These are phyloP conservation scores for Thermophis baileyi DNA, from an alignment of 2,113 vertebrate genomes.

Conservation along the genomic window DNA sequence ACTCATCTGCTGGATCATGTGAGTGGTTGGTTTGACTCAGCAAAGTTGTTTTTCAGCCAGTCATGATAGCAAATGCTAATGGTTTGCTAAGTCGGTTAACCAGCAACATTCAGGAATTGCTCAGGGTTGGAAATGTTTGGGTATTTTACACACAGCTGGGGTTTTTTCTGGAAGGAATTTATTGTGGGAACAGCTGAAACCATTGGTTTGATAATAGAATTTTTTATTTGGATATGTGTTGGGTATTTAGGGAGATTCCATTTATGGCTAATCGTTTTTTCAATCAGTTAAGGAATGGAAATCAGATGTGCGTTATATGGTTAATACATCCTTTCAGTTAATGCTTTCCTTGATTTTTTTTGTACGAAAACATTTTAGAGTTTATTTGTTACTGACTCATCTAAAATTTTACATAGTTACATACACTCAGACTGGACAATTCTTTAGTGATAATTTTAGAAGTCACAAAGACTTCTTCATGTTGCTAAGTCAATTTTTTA, in stretches of 20 bases:
- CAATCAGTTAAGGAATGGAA: neutral
- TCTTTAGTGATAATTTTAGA: neutral
- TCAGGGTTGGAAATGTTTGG: slow-evolving; percentile 3
- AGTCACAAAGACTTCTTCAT: neutral
- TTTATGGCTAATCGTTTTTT: neutral
- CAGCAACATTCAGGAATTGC: slow-evolving; percentile 25
- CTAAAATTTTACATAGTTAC: neutral
- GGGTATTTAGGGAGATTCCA: neutral
- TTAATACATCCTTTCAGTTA: neutral
- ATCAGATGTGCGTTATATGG: neutral
- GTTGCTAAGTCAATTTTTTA: neutral
- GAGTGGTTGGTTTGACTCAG: neutral
- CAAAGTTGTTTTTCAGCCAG: neutral
- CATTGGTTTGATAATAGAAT: slow-evolving; percentile 19
- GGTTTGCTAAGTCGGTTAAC: neutral
- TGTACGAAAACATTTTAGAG: neutral
- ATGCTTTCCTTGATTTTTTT: neutral
- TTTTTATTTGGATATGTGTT: neutral
- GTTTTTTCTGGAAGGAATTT: slow-evolving; percentile 54
- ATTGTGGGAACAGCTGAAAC: slow-evolving; percentile 28
- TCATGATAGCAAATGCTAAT: neutral
- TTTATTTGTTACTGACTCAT: slow-evolving; percentile 1
- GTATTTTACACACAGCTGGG: slow-evolving; percentile 23
- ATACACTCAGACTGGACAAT: neutral
- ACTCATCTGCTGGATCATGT: neutral